Evolutionary conservation across 2,888 invertebrate genomes (phyloP).

Genomic region (Phengaris arion): DNA sequence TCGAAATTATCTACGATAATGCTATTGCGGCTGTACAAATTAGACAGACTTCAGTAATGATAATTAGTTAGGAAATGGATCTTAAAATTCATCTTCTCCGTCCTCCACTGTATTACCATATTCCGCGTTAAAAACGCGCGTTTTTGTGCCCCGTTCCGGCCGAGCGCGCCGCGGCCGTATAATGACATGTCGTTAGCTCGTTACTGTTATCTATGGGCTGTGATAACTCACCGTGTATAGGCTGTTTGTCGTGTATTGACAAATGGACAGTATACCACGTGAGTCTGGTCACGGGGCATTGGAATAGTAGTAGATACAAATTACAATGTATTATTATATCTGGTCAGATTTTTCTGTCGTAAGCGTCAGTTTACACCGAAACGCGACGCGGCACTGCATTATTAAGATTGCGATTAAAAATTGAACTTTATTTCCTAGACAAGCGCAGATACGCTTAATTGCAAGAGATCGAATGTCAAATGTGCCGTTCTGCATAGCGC

Average conservation of each 20-base stretch:
- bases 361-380: too few relatives aligned
- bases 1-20: too few relatives aligned
- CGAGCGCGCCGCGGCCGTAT: constrained; percentile 15
- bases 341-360: too few relatives aligned
- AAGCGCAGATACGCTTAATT: too few relatives aligned
- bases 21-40: neutral
- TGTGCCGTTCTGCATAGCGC: too few relatives aligned
- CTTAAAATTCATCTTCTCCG: neutral
- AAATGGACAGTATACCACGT: neutral
- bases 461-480: too few relatives aligned
- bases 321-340: too few relatives aligned
- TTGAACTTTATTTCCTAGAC: too few relatives aligned
- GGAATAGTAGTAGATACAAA: too few relatives aligned
- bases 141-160: constrained; percentile 10
- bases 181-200: constrained; percentile 15
- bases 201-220: constrained; percentile 16
- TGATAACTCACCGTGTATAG: constrained; percentile 36
- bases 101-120: neutral
- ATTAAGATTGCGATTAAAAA: too few relatives aligned
- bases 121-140: constrained; percentile 23
- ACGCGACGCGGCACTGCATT: too few relatives aligned
- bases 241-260: neutral
- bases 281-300: neutral
- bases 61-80: constrained; percentile 3
- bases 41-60: neutral